Evolutionary conservation across 2,888 invertebrate species (phyloP).

Genomic region (Agrochola litura): DNA sequence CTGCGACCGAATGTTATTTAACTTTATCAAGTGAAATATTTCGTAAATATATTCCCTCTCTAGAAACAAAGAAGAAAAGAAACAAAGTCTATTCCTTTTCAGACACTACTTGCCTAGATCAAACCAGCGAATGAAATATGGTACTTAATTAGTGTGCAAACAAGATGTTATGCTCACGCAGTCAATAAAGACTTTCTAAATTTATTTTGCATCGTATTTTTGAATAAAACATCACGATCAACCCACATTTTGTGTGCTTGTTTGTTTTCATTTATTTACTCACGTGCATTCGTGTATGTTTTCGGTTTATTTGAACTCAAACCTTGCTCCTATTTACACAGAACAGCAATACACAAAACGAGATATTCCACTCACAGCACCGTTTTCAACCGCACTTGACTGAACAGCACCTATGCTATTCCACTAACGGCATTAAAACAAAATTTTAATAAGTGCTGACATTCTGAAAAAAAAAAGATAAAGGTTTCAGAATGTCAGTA

Average conservation of each 20-base stretch:
- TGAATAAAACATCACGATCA: slow-evolving; percentile 11
- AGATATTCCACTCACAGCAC: neutral
- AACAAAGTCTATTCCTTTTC: neutral
- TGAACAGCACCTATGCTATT: neutral
- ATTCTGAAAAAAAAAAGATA: neutral
- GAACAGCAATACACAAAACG: neutral
- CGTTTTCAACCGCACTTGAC: neutral
- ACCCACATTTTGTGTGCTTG: neutral
- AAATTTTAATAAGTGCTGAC: neutral
- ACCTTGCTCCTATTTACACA: neutral
- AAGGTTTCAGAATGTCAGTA: too few relatives aligned
- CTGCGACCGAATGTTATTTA: neutral
- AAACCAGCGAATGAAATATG: neutral
- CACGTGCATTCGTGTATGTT: neutral
- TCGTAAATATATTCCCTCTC: neutral
- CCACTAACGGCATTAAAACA: neutral
- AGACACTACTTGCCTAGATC: neutral
- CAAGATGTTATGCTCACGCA: neutral
- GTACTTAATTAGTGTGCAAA: neutral
- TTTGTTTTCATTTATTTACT: slow-evolving; percentile 4
- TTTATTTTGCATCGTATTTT: neutral
- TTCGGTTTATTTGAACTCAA: neutral
- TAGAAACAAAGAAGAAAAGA: too few relatives aligned
- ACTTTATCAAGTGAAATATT: neutral
- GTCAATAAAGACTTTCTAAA: neutral